Evolutionary conservation across 2,113 vertebrate species (phyloP), one percentile per base, ranked within the genome.

Genomic region (Dryoscopus gambensis): DNA sequence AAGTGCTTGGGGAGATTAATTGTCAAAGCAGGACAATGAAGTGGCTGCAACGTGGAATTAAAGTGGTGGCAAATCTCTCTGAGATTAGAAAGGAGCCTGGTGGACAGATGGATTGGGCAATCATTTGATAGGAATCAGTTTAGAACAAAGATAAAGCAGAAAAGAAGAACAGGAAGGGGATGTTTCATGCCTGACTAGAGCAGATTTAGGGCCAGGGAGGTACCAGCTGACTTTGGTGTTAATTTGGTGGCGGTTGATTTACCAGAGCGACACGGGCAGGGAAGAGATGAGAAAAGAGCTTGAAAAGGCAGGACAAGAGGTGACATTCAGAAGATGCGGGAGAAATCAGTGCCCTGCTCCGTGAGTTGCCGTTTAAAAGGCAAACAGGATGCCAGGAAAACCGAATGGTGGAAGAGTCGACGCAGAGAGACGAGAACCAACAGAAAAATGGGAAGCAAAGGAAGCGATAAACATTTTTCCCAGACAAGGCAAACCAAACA

Each of bases 51-150:
- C n/a, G 40, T 1, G 52, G 35, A 84, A 33, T 46, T 46, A 56
- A 74, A 80, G 49, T 14, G 42, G 81, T 19, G 49, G 81, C 67
- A 90, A 73, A 92, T 74, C 87, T 85, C 57, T 42, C n/a, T 7
- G 35, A 83, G 78, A 50, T 92, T 70, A 83, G 70, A 75, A 76
- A 87, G 83, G 60, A 86, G 46, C 24, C 46, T 18, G 50, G 67
- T 13, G 55, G 84, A 31, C 79, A 84, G 94, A 93, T 88, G 88
- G 88, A 96, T 95, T 59, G 92, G 87, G 60, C 88, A 97, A 95
- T 97, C 95, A 94, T 93, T 79, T 96, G 92, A 94, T 95, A 96
- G 3, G 35, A 69, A 94, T 95, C 94, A 67, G 88, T 50, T 71
- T 44, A 74, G 67, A 80, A 27, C 74, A 39, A 53, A 84, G 87